A percentile compares a stretch with the other conserved stretches of the same genome.
These are phyloP conservation scores for Crocidura indochinensis DNA, from an alignment of 2,797 vertebrate species.

Conservation along the genomic window DNA sequence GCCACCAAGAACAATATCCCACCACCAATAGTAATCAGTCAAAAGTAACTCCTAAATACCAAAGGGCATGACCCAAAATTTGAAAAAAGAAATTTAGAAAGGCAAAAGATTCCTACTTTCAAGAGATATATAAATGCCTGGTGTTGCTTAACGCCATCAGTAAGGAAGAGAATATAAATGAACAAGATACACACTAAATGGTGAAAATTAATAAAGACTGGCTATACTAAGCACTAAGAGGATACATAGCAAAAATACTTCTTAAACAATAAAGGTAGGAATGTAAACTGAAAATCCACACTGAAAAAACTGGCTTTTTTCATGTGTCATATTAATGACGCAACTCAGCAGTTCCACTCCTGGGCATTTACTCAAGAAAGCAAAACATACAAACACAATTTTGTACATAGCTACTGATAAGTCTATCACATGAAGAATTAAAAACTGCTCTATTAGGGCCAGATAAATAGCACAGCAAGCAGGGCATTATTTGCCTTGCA, in stretches of 20 bases:
- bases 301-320: not conserved
- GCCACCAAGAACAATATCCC: too few relatives aligned
- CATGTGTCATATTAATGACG: not conserved
- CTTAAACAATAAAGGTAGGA: not conserved
- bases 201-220: constrained; percentile 12
- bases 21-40: too few relatives aligned
- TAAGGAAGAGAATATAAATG: constrained; percentile 11
- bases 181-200: not conserved
- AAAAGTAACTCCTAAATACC: too few relatives aligned
- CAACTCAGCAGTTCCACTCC: not conserved
- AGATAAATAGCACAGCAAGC: too few relatives aligned
- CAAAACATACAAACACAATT: constrained; percentile 39
- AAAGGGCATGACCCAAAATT: constrained; percentile 9
- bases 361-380: not conserved
- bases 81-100: constrained; percentile 56
- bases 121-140: not conserved
- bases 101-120: not conserved
- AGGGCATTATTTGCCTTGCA: too few relatives aligned
- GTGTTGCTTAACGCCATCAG: not conserved
- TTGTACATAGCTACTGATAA: not conserved
- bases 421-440: constrained; percentile 19
- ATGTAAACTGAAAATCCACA: not conserved
- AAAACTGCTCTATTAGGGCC: constrained; percentile 4
- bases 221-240: not conserved
- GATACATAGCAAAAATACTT: not conserved